phyloP scores from a whole-genome alignment of 2,113 vertebrate species.

The Tympanuchus pallidicinctus region DNA sequence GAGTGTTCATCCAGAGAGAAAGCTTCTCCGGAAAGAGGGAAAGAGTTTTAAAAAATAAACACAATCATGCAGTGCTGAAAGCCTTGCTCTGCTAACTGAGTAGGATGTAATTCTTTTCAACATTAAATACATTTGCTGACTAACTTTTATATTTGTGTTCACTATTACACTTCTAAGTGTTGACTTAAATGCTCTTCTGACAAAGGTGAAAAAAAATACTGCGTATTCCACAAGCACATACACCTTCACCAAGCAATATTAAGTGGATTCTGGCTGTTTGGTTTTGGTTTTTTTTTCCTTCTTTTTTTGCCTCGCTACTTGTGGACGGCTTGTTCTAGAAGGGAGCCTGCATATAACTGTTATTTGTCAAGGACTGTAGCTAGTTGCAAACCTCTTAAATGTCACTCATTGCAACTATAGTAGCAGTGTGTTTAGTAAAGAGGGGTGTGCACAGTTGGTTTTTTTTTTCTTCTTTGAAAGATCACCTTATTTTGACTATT shows the following conservation, averaged over 20 bases:
- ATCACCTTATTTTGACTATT: background rate
- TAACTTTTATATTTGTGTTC: slow-evolving; percentile 18
- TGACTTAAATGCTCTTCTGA: slow-evolving; percentile 7
- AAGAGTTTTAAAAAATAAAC: background rate
- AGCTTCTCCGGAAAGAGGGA: slow-evolving; percentile 2
- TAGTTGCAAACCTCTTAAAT: background rate
- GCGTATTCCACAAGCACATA: background rate
- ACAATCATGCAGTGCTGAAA: background rate
- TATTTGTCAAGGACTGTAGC: background rate
- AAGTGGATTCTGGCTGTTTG: background rate
- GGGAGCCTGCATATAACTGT: background rate
- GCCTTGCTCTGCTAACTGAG: background rate
- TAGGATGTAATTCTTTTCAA: slow-evolving; percentile 31
- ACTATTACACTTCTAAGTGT: background rate
- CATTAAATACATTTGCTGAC: slow-evolving; percentile 10
- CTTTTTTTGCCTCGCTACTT: background rate
- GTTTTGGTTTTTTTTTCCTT: background rate
- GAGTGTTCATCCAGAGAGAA: slow-evolving; percentile 3
- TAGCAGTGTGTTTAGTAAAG: background rate
- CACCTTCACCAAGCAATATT: background rate
- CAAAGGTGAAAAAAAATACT: background rate
- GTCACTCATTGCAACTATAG: background rate
- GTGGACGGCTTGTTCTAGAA: slow-evolving; percentile 4
- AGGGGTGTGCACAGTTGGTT: background rate
- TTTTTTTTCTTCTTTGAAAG: slow-evolving; percentile 2